Conservation (phyloP, 1,140 invertebrate genomes). For the Drosophila obscura region DNA sequence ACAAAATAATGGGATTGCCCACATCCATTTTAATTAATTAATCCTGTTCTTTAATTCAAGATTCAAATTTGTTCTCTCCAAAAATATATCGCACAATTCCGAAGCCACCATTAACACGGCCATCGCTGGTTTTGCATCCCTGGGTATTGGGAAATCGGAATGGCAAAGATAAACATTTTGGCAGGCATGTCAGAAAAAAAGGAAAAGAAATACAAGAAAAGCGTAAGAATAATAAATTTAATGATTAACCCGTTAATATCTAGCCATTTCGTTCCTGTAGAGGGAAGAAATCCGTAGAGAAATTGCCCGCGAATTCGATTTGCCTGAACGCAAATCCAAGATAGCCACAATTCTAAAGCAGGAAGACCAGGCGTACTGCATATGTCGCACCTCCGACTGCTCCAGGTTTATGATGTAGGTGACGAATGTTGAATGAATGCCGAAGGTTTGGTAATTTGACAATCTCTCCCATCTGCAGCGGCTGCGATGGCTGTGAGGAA, state of each 20-base stretch:
- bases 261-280: slow-evolving; percentile 84
- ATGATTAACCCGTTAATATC: neutral
- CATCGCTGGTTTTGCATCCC: no score
- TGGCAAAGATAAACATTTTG: neutral
- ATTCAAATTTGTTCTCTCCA: no score
- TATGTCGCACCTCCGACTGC: slow-evolving; percentile 96
- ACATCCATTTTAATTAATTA: no score
- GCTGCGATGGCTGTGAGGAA: slow-evolving; percentile 98
- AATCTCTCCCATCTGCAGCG: slow-evolving; percentile 85
- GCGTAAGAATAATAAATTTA: slow-evolving; percentile 37
- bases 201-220: slow-evolving; percentile 73
- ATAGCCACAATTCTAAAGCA: slow-evolving; percentile 94
- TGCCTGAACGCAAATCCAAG: slow-evolving; percentile 95
- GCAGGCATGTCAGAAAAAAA: slow-evolving; percentile 63
- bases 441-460: no score
- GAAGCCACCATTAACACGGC: no score
- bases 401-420: slow-evolving; percentile 98
- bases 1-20: no score
- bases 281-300: slow-evolving; percentile 95
- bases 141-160: neutral
- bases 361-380: slow-evolving; percentile 96
- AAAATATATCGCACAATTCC: no score
- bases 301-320: slow-evolving; percentile 94
- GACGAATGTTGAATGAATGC: no score
- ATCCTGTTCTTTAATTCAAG: no score